Evolutionary conservation across 2,888 invertebrate species (phyloP).

Genomic region (Hirtodrosophila duncani): DNA sequence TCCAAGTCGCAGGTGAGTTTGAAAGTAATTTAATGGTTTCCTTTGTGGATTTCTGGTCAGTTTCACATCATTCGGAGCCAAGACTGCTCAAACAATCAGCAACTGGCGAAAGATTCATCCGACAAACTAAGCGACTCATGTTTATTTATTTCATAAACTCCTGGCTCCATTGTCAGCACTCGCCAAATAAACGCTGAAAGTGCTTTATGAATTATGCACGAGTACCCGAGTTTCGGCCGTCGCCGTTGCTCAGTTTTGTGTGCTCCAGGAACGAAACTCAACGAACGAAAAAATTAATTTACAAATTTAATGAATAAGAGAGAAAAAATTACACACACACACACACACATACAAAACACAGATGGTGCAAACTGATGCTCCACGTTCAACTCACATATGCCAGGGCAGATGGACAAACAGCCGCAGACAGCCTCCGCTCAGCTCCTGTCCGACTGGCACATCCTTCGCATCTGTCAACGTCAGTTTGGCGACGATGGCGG

Average conservation of each 20-base stretch:
- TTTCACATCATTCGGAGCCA: too few relatives aligned
- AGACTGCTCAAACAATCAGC: too few relatives aligned
- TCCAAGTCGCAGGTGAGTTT: constrained; percentile 91
- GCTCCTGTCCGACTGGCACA: constrained; percentile 14
- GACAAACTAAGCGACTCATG: constrained; percentile 16
- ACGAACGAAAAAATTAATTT: constrained; percentile 65
- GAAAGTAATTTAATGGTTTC: too few relatives aligned
- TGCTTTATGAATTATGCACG: constrained; percentile 51
- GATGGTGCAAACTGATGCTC: too few relatives aligned
- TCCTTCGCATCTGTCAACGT: constrained; percentile 56
- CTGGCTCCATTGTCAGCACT: constrained; percentile 13
- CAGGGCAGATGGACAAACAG: constrained; percentile 8
- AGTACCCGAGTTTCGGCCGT: too few relatives aligned
- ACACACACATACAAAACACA: too few relatives aligned
- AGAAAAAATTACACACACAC: constrained; percentile 24
- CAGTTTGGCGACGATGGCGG: constrained; percentile 36
- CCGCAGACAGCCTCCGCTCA: constrained; percentile 18
- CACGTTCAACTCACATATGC: constrained; percentile 24
- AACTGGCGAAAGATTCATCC: too few relatives aligned
- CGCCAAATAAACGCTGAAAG: constrained; percentile 28
- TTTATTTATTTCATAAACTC: constrained; percentile 25
- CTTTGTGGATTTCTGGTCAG: too few relatives aligned
- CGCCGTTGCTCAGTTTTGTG: constrained; percentile 24
- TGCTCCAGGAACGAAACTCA: constrained; percentile 57
- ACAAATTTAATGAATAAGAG: constrained; percentile 64